phyloP scores from a whole-genome alignment of 2,797 vertebrate species.

The Microchirus variegatus region DNA sequence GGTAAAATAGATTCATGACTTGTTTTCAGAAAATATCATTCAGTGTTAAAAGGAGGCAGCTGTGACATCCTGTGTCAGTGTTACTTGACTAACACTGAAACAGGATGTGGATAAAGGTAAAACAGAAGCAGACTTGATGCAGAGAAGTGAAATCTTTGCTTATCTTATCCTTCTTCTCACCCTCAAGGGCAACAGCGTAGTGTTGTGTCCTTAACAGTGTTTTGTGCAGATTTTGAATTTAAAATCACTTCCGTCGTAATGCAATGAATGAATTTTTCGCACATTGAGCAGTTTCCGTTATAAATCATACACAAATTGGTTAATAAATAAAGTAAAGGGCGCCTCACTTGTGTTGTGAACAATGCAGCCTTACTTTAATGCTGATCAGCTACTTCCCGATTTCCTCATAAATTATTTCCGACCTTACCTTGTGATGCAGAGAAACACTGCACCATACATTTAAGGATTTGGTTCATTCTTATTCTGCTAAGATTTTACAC shows the following conservation, averaged over 20 bases:
- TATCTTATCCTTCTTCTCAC: slow-evolving; percentile 18
- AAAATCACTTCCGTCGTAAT: not conserved
- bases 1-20: slow-evolving; percentile 15
- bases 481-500: not conserved
- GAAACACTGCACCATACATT: not conserved
- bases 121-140: slow-evolving; percentile 26
- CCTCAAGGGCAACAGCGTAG: slow-evolving; percentile 18
- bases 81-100: slow-evolving; percentile 27
- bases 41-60: slow-evolving; percentile 48
- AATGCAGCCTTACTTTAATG: slow-evolving; percentile 21
- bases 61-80: slow-evolving; percentile 36
- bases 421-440: not conserved
- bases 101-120: slow-evolving; percentile 30
- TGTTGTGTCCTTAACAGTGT: slow-evolving; percentile 9
- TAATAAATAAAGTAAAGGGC: slow-evolving; percentile 9
- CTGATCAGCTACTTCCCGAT: slow-evolving; percentile 6
- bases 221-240: slow-evolving; percentile 29
- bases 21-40: slow-evolving; percentile 41
- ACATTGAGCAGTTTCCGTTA: slow-evolving; percentile 10
- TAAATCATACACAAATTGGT: not conserved
- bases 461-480: not conserved
- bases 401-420: slow-evolving; percentile 31
- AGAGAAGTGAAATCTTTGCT: slow-evolving; percentile 18
- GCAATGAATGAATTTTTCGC: not conserved
- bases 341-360: not conserved